These are phyloP conservation scores for Taenaris catops DNA, from an alignment of 2,888 invertebrate species.

Conservation along the genomic window DNA sequence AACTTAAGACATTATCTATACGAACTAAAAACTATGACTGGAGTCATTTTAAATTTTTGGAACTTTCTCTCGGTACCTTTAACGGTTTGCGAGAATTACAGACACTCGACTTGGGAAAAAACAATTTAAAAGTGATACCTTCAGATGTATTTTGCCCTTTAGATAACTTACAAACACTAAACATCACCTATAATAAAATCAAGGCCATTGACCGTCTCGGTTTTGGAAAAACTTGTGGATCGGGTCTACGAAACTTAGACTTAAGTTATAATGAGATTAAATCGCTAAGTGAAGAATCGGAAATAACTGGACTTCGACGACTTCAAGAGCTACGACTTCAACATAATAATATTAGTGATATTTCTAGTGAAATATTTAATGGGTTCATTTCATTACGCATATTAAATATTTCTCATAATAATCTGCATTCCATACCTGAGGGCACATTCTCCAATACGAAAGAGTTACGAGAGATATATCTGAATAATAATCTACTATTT, in stretches of 20 bases:
- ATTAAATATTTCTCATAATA: slow-evolving; percentile 93
- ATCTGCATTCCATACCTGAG: slow-evolving; percentile 88
- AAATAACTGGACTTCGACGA: slow-evolving; percentile 86
- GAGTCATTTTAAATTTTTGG: slow-evolving; percentile 86
- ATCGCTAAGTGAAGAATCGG: slow-evolving; percentile 85
- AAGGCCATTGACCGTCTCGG: slow-evolving; percentile 88
- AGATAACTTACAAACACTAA: slow-evolving; percentile 88
- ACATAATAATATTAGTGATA: slow-evolving; percentile 89
- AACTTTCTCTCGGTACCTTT: slow-evolving; percentile 85
- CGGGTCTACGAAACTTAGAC: slow-evolving; percentile 88
- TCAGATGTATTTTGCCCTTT: slow-evolving; percentile 89
- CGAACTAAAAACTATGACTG: slow-evolving; percentile 90
- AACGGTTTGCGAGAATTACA: slow-evolving; percentile 89
- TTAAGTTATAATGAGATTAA: slow-evolving; percentile 90
- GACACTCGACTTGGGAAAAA: slow-evolving; percentile 87
- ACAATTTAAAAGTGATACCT: slow-evolving; percentile 89
- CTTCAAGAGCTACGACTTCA: slow-evolving; percentile 89
- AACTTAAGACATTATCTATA: slow-evolving; percentile 88
- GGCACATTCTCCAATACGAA: slow-evolving; percentile 90
- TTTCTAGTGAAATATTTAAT: slow-evolving; percentile 88
- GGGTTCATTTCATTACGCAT: slow-evolving; percentile 89
- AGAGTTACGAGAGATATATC: slow-evolving; percentile 90
- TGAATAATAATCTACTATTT: slow-evolving; percentile 92
- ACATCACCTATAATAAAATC: slow-evolving; percentile 90
- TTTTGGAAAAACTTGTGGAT: slow-evolving; percentile 82